Conservation (phyloP, 1,140 invertebrate genomes). For the Ericerus pela region DNA sequence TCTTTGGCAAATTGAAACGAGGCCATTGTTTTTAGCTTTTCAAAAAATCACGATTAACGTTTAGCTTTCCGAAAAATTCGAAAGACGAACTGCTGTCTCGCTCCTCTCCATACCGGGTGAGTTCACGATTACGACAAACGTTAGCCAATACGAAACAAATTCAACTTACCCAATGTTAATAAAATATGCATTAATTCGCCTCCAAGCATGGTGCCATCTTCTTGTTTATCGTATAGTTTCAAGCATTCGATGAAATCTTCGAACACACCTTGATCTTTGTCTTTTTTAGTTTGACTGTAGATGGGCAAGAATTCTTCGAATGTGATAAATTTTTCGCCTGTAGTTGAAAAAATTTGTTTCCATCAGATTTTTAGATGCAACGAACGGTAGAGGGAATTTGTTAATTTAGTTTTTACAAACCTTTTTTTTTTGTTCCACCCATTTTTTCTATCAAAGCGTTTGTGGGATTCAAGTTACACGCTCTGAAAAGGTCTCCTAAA, state of each 20-base stretch:
- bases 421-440: constrained; percentile 90
- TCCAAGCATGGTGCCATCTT: constrained; percentile 90
- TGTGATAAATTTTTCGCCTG: constrained; percentile 62
- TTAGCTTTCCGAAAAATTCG: too few relatives aligned
- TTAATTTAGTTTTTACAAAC: too few relatives aligned
- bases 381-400: too few relatives aligned
- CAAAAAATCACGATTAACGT: too few relatives aligned
- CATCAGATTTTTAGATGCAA: too few relatives aligned
- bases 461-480: constrained; percentile 86
- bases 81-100: too few relatives aligned
- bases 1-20: too few relatives aligned
- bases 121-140: too few relatives aligned
- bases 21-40: too few relatives aligned
- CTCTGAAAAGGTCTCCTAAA: constrained; percentile 79
- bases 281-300: constrained; percentile 87
- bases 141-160: too few relatives aligned
- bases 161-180: constrained; percentile 69
- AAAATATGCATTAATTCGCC: constrained; percentile 96
- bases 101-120: too few relatives aligned
- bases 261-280: constrained; percentile 93
- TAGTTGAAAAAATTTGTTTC: too few relatives aligned
- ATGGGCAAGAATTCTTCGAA: constrained; percentile 98
- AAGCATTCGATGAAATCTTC: constrained; percentile 99
- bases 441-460: constrained; percentile 76
- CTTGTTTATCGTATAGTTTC: constrained; percentile 96